Base-by-base conservation (phyloP, 2,113 vertebrate genomes). In the Falcunculus frontatus region DNA sequence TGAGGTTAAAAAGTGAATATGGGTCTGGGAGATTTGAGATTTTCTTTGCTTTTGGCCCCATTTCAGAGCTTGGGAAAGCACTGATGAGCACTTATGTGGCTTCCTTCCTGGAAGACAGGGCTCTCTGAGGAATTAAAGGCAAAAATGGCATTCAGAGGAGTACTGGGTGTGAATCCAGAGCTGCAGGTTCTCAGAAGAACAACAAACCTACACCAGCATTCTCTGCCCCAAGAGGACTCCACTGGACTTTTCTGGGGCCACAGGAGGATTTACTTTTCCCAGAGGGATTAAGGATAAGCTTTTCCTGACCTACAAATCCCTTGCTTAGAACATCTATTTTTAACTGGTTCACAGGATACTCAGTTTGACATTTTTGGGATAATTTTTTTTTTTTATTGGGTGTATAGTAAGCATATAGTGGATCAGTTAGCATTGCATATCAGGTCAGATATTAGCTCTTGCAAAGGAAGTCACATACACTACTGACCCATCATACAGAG, bases 281-380 rank as follows among this genome's bases (percentile, higher is more conserved):
- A 49, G 37, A 29, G 29, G 16, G 26, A 68, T 82, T 76, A 46
- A 3, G 46, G 19, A 52, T 35, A 49, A 79, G 7, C 29, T 72
- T 50, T 4, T 72, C 9, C 33, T 84, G 42, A 27, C 32, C 67
- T 47, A 33, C 10, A 64, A 8, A 85, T 55, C 20, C 11, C 30
- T 62, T 85, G 25, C 9, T 42, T 69, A 62, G 21, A 57, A 53
- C 4, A 13, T 19, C 9, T 7, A 4, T 62, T 85, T 89, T 53
- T 55, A 93, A 44, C 27, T 50, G 32, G 3, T 84, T 90, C 32
- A 77, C 0, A 8, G 41, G 33, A 57, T 46, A 74, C 4, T 32
- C 7, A 4, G 11, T 76, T 72, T 9, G n/a, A 49, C 7, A 5
- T 3, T 15, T 1, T 1, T 9, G 19, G 3, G 1, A 41, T 42